Conservation (phyloP, 1,140 invertebrate species). For the Drosophila chauvacae region DNA sequence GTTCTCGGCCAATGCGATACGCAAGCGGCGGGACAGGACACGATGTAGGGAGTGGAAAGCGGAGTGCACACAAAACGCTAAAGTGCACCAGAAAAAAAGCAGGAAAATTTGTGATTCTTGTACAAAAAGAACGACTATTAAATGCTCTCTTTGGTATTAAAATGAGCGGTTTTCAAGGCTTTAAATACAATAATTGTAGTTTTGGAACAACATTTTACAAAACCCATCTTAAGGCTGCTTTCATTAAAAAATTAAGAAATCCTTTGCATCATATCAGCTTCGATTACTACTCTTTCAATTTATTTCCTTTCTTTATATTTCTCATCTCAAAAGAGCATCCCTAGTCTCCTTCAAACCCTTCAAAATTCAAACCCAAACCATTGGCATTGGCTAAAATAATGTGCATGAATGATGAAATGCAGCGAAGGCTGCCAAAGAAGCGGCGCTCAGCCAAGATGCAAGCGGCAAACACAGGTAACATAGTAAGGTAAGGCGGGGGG, state of each 20-base stretch:
- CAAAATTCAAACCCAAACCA: not conserved
- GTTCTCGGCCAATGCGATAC: slow-evolving; percentile 62
- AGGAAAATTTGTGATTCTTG: not conserved
- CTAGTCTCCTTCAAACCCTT: not conserved
- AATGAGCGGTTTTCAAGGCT: no score
- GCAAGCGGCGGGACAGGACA: slow-evolving; percentile 54
- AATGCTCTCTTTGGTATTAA: not conserved
- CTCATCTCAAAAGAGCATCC: not conserved
- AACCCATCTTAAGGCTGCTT: not conserved
- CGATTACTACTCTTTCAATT: no score
- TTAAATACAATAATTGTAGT: not conserved
- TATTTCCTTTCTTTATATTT: not conserved
- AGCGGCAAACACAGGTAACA: slow-evolving; percentile 37
- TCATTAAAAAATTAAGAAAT: not conserved
- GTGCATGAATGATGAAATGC: slow-evolving; percentile 83
- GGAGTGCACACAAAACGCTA: slow-evolving; percentile 16
- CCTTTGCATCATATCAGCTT: no score
- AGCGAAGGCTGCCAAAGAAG: slow-evolving; percentile 69
- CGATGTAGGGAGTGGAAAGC: slow-evolving; percentile 12
- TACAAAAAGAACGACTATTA: not conserved
- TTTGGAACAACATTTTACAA: not conserved
- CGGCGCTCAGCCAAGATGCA: slow-evolving; percentile 58
- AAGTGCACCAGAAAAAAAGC: slow-evolving; percentile 29
- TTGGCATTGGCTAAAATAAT: slow-evolving; percentile 58
- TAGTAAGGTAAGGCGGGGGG: not conserved